These are phyloP conservation scores for Platynereis dumerilii DNA, from an alignment of 2,888 invertebrate genomes.

Conservation along the genomic window DNA sequence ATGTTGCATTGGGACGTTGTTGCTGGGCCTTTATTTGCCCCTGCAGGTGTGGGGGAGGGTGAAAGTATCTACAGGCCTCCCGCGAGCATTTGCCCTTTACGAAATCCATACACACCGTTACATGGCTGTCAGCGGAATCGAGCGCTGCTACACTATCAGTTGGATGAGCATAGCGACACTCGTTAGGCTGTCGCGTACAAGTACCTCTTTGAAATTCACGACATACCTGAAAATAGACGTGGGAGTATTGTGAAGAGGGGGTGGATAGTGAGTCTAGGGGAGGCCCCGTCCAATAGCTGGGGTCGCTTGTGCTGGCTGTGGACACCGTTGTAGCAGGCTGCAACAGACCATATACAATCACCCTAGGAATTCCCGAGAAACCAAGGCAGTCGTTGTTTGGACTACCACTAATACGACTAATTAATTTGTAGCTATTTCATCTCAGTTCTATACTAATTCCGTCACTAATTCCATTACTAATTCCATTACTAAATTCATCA, in stretches of 20 bases:
- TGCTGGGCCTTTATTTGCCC: slow-evolving; percentile 74
- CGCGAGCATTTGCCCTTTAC: slow-evolving; percentile 84
- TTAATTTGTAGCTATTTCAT: too few species aligned
- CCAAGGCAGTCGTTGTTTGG: too few species aligned
- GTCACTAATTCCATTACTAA: too few species aligned
- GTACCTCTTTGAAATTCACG: slow-evolving; percentile 98
- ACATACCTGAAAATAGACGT: slow-evolving; percentile 68
- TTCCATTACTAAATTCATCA: too few species aligned
- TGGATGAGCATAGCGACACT: slow-evolving; percentile 99
- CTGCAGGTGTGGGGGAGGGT: slow-evolving; percentile 98
- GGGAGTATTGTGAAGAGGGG: slow-evolving; percentile 23
- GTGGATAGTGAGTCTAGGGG: slow-evolving; percentile 22
- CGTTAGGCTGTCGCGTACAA: slow-evolving; percentile 96
- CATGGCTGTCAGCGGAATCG: slow-evolving; percentile 92
- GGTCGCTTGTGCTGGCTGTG: slow-evolving; percentile 15
- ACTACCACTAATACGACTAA: too few species aligned
- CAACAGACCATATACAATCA: slow-evolving; percentile 20
- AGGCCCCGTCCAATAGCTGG: slow-evolving; percentile 29
- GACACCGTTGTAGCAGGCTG: slow-evolving; percentile 17
- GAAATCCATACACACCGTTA: slow-evolving; percentile 99
- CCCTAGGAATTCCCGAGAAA: background rate
- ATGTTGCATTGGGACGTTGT: slow-evolving; percentile 65
- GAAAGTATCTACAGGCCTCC: slow-evolving; percentile 99
- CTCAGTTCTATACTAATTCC: too few species aligned
- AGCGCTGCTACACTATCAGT: slow-evolving; percentile 90